These are phyloP conservation scores for Platycnemis pennipes DNA, from an alignment of 2,888 invertebrate species.

Conservation along the genomic window DNA sequence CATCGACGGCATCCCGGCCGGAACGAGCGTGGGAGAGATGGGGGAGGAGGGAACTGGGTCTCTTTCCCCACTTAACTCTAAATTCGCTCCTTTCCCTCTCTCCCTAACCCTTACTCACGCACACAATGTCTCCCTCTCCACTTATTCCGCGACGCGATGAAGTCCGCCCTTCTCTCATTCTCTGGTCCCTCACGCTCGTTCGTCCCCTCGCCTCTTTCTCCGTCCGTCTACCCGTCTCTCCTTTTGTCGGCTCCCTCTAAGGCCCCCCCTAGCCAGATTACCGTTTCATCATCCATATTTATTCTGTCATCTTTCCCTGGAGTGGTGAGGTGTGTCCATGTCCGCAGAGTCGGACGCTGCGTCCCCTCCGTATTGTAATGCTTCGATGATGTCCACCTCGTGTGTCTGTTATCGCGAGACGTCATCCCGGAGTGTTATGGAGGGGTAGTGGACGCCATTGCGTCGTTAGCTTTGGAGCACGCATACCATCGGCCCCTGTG, in stretches of 20 bases:
- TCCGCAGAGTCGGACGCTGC: background rate
- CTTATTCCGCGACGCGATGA: background rate
- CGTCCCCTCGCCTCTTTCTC: conserved; percentile 8
- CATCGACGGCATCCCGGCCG: background rate
- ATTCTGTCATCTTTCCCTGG: background rate
- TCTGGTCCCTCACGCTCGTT: background rate
- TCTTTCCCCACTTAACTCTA: conserved; percentile 7
- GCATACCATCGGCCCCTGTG: background rate
- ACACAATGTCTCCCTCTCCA: background rate
- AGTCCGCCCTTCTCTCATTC: background rate
- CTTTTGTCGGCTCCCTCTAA: background rate
- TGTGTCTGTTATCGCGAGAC: background rate
- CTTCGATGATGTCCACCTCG: background rate
- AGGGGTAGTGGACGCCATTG: background rate
- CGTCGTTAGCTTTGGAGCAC: background rate
- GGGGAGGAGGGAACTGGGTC: background rate
- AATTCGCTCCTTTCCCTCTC: conserved; percentile 14
- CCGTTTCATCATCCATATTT: background rate
- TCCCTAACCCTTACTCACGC: background rate
- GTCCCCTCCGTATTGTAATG: background rate
- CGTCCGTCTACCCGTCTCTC: background rate
- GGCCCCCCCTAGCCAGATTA: background rate
- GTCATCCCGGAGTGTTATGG: background rate
- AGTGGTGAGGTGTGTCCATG: background rate
- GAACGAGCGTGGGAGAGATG: background rate